Percentiles rank a stretch among this genome's conserved stretches.
Evolutionary conservation across 30 jellyfish, hydroid and myxozoan species (phyloP).

Genomic region (Chrysaora quinquecirrha): DNA sequence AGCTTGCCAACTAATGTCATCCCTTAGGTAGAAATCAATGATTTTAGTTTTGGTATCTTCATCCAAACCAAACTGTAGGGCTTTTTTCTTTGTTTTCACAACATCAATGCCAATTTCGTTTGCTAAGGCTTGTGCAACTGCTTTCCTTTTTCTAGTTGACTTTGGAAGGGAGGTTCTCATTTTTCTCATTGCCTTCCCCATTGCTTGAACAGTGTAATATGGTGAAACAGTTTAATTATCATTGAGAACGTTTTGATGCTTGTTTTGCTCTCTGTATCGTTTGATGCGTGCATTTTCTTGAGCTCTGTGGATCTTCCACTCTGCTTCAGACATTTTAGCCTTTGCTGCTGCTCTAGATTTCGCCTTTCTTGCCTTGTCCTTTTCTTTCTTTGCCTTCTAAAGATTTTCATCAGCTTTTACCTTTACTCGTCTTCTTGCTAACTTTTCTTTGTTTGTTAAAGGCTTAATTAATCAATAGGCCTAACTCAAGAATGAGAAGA

Average conservation of each 20-base stretch:
- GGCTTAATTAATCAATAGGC: conserved; percentile 32
- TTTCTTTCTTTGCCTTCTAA: conserved; percentile 52
- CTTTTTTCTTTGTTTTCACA: conserved; percentile 12
- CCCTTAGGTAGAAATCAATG: conserved; percentile 33
- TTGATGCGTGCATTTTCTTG: conserved; percentile 22
- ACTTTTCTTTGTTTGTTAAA: conserved; percentile 45
- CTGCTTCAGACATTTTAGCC: conserved; percentile 40
- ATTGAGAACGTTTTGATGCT: conserved; percentile 28
- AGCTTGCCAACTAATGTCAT: conserved; percentile 52
- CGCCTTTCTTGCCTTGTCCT: conserved; percentile 43
- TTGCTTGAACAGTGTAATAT: conserved; percentile 50
- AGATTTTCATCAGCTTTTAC: conserved; percentile 49
- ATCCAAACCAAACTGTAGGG: conserved; percentile 27
- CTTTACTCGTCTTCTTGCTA: conserved; percentile 35
- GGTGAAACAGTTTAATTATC: conserved; percentile 18
- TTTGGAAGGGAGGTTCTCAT: conserved; percentile 41
- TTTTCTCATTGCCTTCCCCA: conserved; percentile 52
- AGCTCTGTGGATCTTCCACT: conserved; percentile 27
- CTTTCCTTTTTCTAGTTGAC: conserved; percentile 52
- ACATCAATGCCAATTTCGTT: conserved; percentile 37
- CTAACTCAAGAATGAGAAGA: conserved; percentile 24
- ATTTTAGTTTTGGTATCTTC: conserved; percentile 39
- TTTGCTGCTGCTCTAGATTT: conserved; percentile 45
- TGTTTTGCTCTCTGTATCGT: conserved; percentile 44
- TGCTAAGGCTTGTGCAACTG: conserved; percentile 54